Evolutionary conservation across 2,888 invertebrate species (phyloP), one percentile per base, ranked within the genome.

Genomic region (Tortrix viridana): DNA sequence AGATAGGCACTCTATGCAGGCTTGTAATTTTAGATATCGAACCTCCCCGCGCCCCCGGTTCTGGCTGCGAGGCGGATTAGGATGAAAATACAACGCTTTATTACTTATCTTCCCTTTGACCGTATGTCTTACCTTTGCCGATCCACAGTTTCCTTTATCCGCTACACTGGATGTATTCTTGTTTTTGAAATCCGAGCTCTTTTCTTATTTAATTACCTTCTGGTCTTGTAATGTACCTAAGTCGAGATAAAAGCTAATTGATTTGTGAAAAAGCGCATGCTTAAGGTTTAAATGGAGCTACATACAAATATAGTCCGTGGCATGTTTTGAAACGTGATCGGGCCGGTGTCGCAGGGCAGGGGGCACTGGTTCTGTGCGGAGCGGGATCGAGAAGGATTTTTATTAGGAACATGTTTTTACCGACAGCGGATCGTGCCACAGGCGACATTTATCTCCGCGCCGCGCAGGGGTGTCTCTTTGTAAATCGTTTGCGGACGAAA

Each of bases 21-120:
- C 84, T 89, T 88, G 89, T 88, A 89, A 90, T 90, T 88, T 90
- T 86, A 89, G 88, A 89, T 90, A 89, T 89, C 88, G 84, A 85
- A 82, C 82, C 85, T 82, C 81, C 77, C 73, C 74, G 71, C 74
- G 81, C 75, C 80, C 80, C 85, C 79, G 73, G 73, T 74, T 78
- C 82, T 82, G 71, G 75, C 79, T 80, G 78, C 77, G 70, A 79
- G 79, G 79, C 77, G 84, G 88, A 89, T 89, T 88, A 90, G 82
- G 88, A 88, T 88, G 89, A 87, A 85, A 89, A 88, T 84, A 89
- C 89, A 86, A 88, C 84, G 86, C 80, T 88, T 86, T 88, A 88
- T 89, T 89, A n/a, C n/a, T n/a, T n/a, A 89, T 88, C 84, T 86
- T 86, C 78, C 79, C 81, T 88, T 86, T 89, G 89, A 88, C 88